These are phyloP conservation scores for Hyphantria cunea DNA, from an alignment of 1,140 invertebrate genomes.

Conservation along the genomic window DNA sequence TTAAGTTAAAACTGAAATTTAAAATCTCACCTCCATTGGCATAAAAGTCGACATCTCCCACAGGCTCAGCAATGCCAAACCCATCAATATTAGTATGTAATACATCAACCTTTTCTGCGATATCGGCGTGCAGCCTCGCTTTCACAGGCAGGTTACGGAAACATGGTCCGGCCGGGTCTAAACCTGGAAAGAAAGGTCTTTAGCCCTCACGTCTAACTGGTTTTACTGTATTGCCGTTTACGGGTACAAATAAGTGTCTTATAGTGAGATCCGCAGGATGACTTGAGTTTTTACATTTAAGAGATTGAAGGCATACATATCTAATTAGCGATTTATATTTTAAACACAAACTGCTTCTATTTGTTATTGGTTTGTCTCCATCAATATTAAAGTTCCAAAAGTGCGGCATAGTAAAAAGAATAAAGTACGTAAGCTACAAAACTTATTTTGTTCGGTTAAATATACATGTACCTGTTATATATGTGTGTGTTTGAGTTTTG, in stretches of 20 bases:
- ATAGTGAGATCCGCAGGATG: background rate
- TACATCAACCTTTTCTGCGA: conserved; percentile 84
- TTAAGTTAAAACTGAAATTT: too few relatives aligned
- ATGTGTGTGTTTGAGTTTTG: too few relatives aligned
- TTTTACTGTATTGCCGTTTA: background rate
- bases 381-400: too few relatives aligned
- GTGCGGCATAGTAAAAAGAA: too few relatives aligned
- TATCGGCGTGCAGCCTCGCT: conserved; percentile 81
- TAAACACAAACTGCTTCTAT: too few relatives aligned
- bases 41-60: conserved; percentile 89
- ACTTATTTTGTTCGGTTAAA: too few relatives aligned
- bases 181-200: conserved; percentile 62
- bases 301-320: too few relatives aligned
- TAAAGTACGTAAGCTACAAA: too few relatives aligned
- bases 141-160: conserved; percentile 79
- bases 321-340: too few relatives aligned
- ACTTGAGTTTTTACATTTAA: too few relatives aligned
- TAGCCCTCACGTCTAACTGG: background rate
- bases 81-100: conserved; percentile 87
- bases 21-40: conserved; percentile 85
- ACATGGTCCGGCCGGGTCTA: conserved; percentile 86
- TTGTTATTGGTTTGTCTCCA: too few relatives aligned
- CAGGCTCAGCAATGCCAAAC: conserved; percentile 84
- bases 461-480: too few relatives aligned
- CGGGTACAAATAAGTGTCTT: background rate